A percentile compares a stretch with the other conserved stretches of the same genome.
Conservation (phyloP, 1,140 invertebrate species). For the Macrobrachium nipponense region DNA sequence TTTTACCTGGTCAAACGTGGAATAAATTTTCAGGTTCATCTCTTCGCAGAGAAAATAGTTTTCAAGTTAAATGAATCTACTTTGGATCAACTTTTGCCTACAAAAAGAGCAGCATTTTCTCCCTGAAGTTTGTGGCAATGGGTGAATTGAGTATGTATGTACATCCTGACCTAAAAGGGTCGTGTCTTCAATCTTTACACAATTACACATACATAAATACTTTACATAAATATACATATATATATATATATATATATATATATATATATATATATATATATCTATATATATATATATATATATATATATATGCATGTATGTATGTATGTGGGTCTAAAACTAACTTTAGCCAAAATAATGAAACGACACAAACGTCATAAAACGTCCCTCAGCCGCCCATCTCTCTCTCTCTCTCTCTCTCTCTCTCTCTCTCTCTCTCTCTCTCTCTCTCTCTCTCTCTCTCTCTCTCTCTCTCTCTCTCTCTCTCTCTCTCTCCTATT, state of each 20-base stretch:
- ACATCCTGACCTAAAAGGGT: background rate
- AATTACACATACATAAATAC: background rate
- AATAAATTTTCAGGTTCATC: too few species aligned
- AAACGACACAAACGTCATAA: too few species aligned
- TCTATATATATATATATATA: conserved; percentile 1
- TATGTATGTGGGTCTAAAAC: background rate
- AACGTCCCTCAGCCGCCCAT: too few species aligned
- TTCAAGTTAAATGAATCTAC: too few species aligned
- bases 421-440: conserved; percentile 1
- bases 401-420: background rate
- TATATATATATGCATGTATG: conserved; percentile 1
- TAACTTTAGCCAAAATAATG: too few species aligned
- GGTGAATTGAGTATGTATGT: background rate
- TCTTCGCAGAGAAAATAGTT: too few species aligned
- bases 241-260: background rate
- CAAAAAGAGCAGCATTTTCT: too few species aligned
- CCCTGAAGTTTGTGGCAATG: too few species aligned
- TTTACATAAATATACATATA: background rate
- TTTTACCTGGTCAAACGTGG: too few species aligned
- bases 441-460: conserved; percentile 3
- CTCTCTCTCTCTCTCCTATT: background rate
- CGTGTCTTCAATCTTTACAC: background rate
- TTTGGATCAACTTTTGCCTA: too few species aligned
- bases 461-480: conserved; percentile 13
- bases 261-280: background rate